Evolutionary conservation across 2,113 vertebrate species (phyloP), one percentile per base, ranked within the genome.

Genomic region (Puma concolor): DNA sequence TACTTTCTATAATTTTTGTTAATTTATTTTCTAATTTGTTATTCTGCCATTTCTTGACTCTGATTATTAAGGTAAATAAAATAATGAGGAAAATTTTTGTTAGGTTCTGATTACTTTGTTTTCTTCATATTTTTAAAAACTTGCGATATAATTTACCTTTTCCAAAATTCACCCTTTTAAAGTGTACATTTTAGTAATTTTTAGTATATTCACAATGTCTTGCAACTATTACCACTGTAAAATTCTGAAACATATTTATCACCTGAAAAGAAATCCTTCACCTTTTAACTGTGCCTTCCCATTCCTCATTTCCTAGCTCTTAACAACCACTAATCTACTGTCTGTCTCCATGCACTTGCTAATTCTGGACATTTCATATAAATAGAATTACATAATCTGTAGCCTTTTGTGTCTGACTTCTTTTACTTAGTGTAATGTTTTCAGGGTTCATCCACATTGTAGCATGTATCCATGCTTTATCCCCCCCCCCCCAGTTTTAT

Each of bases 41-140:
- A 14, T 93, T 91, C 19, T 93, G 17, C 64, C 36, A 69, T 88
- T 90, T 90, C 54, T 82, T 90, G 36, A 69, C 14, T 44, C 29
- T 41, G 72, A 93, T 60, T 80, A 92, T 66, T 29, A 86, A 69
- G 83, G 31, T 57, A 80, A 94, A 87, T 50, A 87, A 87, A 82
- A 80, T 33, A 13, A 57, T 71, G 38, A 15, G 21, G 7, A 74
- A 63, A 19, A 14, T 19, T 93, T 94, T 84, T 76, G 5, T 29
- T 84, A 92, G 63, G 36, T 63, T 71, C 25, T 93, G 33, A 74
- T 67, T 90, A 38, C 85, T 89, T 71, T 76, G 33, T 4, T 76
- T 67, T 80, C 25, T 63, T 93, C 15, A 9, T 12, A n/a, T 74
- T 88, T 89, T 84, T 15, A 11, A 48, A 74, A 74, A 72, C 72